Conservation (phyloP, 2,113 vertebrate genomes). For the Trematocara stigmaticum region DNA sequence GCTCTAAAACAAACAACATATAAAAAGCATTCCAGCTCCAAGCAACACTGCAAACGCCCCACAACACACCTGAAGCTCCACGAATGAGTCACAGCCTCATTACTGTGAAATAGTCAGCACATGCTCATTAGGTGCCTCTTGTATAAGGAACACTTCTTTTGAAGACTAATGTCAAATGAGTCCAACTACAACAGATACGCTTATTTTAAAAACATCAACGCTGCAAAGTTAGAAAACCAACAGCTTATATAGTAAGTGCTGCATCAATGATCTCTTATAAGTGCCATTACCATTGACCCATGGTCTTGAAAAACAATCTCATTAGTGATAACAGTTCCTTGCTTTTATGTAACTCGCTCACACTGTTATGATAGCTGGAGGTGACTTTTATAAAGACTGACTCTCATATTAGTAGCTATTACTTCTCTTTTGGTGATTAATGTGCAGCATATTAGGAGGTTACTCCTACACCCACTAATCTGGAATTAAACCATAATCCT, state of each 20-base stretch:
- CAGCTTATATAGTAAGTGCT: background rate
- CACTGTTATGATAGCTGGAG: background rate
- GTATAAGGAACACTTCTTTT: background rate
- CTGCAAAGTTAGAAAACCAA: background rate
- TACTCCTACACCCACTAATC: background rate
- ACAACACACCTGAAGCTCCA: background rate
- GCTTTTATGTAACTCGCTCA: background rate
- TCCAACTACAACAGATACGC: rapidly evolving
- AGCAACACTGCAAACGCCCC: background rate
- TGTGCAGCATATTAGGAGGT: background rate
- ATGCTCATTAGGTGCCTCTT: background rate
- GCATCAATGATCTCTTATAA: background rate
- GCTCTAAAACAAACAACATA: background rate
- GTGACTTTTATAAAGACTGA: background rate
- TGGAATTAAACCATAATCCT: background rate
- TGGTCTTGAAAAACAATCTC: slow-evolving; percentile 10
- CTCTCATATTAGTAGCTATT: background rate
- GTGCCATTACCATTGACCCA: background rate
- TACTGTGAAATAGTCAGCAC: background rate
- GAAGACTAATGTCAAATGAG: background rate
- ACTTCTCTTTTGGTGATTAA: background rate
- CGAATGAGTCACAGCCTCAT: background rate
- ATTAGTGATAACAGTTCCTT: slow-evolving; percentile 3
- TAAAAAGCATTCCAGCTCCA: background rate
- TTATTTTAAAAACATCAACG: background rate